Base-by-base conservation (phyloP, 2,888 invertebrate species). In the Subacronicta megacephala region DNA sequence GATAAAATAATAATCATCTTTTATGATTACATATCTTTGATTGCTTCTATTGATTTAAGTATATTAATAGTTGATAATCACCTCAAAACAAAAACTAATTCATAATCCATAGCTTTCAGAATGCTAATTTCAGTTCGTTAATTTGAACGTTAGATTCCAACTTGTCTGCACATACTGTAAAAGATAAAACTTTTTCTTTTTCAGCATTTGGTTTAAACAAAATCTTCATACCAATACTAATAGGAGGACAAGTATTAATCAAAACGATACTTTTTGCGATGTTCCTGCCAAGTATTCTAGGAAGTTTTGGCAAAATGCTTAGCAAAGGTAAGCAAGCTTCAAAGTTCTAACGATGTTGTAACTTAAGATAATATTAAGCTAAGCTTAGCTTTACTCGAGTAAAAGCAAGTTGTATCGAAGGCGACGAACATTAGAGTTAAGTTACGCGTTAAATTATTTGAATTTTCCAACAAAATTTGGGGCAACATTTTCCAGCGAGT, bases 261-360 rank as follows among this genome's bases (percentile, higher is more conserved):
- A 98, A 98, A 90, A 97, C 97, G 31, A 95, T 98, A 41, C 90
- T 98, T 17, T 95, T 98, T 29, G 98, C 97, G 7, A 95, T 98
- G 93, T 98, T 98, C 88, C 94, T 98, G 82, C 98, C 98, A 0
- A 97, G 97, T 60, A 96, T 98, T 57, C 94, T 98, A 64, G 97
- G 98, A 50, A 97, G 97, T 75, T 95, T 98, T 55, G 97, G 97
- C 47, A 97, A 97, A 90, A 95, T 98, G 62, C 95, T 97, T 56
- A 97, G 97, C 54, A 98, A 98, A 95, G 97, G 98, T 96, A 88
- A 88, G 80, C 18, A 23, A 0, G 1, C 12, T 7, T 23, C 41
- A 45, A 67, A 64, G 29, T 64, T 49, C 20, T 60, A 61, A 66
- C 33, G 47, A 67, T 40, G 31, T 47, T 40, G 47, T 67, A 61